Evolutionary conservation across 64 coral and sea anemone species (phyloP).

Genomic region (Acropora yongei): DNA sequence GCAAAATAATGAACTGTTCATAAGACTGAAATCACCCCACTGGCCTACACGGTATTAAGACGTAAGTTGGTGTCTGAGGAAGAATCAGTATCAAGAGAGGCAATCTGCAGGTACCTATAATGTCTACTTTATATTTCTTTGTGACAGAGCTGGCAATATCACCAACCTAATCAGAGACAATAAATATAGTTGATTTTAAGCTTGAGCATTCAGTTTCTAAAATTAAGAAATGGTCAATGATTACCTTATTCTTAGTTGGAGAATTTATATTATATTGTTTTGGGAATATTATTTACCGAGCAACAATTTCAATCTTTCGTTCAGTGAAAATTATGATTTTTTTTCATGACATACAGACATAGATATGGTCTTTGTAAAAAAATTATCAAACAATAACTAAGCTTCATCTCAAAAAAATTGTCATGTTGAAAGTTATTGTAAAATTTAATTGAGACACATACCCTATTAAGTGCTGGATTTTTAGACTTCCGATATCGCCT

Average conservation of each 20-base stretch:
- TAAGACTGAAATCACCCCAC: neutral
- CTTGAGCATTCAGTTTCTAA: neutral
- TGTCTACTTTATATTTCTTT: slow-evolving; percentile 27
- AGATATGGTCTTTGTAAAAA: neutral
- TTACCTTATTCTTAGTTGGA: slow-evolving; percentile 7
- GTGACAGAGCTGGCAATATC: slow-evolving; percentile 7
- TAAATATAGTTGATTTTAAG: slow-evolving; percentile 1
- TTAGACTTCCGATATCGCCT: slow-evolving; percentile 19
- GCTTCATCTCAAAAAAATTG: slow-evolving; percentile 1
- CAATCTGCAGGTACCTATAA: slow-evolving; percentile 1
- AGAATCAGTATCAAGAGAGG: slow-evolving; percentile 30
- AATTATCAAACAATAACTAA: slow-evolving; percentile 8
- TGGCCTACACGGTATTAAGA: slow-evolving; percentile 3
- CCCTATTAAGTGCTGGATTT: slow-evolving; percentile 31
- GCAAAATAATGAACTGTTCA: slow-evolving; percentile 24
- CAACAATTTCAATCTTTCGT: slow-evolving; percentile 18
- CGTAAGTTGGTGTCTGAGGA: slow-evolving; percentile 4
- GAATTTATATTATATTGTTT: slow-evolving; percentile 28
- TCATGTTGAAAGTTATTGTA: slow-evolving; percentile 29
- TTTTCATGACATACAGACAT: slow-evolving; percentile 17
- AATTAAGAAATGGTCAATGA: slow-evolving; percentile 10
- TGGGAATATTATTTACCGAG: neutral
- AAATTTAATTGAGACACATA: slow-evolving; percentile 27
- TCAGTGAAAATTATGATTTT: slow-evolving; percentile 7
- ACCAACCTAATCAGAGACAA: slow-evolving; percentile 6